These are phyloP conservation scores for Acanthaster planci DNA, from an alignment of 35 echinoderm and acorn worm species.

Conservation along the genomic window DNA sequence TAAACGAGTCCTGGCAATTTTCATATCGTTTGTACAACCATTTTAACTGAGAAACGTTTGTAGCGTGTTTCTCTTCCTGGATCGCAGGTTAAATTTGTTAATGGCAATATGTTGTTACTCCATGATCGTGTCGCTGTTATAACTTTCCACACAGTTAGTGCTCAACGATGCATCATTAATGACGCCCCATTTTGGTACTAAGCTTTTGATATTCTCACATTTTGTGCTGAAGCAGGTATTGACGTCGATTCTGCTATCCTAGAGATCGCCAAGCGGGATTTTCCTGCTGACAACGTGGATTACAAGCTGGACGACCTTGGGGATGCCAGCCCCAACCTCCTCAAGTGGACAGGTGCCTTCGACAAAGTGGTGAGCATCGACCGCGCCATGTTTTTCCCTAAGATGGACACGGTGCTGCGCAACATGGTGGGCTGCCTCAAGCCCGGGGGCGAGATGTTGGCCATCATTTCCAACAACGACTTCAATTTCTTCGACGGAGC, in stretches of 20 bases:
- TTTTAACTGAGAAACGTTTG: too few relatives aligned
- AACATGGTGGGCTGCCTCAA: slow-evolving; percentile 6
- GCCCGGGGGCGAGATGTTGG: not conserved
- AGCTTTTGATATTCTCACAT: too few relatives aligned
- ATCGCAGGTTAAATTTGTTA: too few relatives aligned
- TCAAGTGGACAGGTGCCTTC: not conserved
- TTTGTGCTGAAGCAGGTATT: not conserved
- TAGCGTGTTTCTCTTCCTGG: too few relatives aligned
- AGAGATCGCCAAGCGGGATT: not conserved
- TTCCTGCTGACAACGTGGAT: not conserved
- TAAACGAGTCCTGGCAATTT: too few relatives aligned
- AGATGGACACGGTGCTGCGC: not conserved
- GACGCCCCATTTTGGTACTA: too few relatives aligned
- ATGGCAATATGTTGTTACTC: too few relatives aligned
- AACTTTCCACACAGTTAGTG: too few relatives aligned
- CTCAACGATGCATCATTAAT: too few relatives aligned
- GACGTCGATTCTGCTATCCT: not conserved
- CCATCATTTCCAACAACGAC: not conserved
- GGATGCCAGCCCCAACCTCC: not conserved
- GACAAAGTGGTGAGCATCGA: not conserved
- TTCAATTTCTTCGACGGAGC: not conserved
- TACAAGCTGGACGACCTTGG: not conserved
- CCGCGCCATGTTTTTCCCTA: not conserved
- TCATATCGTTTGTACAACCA: too few relatives aligned
- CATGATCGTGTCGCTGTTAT: too few relatives aligned